phyloP scores from a whole-genome alignment of 2,797 vertebrate genomes.

The Acipenser oxyrinchus region DNA sequence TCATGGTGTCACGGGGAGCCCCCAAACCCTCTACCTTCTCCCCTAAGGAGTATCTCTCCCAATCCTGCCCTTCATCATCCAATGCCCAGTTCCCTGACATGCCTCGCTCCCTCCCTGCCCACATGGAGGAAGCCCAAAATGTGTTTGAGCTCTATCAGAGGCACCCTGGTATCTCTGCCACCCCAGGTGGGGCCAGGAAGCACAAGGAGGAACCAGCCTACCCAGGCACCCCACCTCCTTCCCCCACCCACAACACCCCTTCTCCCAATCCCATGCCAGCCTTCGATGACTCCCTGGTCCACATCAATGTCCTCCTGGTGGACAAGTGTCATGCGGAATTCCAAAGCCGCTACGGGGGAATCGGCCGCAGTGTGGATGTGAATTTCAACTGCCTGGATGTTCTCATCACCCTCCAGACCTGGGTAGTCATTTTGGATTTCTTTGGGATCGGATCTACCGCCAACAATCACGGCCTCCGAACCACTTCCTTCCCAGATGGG shows the following conservation, averaged over 20 bases:
- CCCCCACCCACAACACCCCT: slow-evolving; percentile 62
- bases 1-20: slow-evolving; percentile 91
- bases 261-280: slow-evolving; percentile 53
- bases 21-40: slow-evolving; percentile 82
- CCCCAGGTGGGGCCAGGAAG: slow-evolving; percentile 45
- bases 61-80: slow-evolving; percentile 82
- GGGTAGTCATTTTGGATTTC: slow-evolving; percentile 96
- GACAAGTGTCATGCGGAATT: slow-evolving; percentile 90
- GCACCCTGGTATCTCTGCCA: slow-evolving; percentile 61
- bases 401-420: slow-evolving; percentile 90
- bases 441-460: slow-evolving; percentile 96
- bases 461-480: slow-evolving; percentile 76
- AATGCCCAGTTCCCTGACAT: slow-evolving; percentile 83
- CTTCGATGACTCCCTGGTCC: slow-evolving; percentile 91
- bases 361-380: slow-evolving; percentile 81
- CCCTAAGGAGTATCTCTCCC: slow-evolving; percentile 92
- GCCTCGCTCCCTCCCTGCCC: slow-evolving; percentile 90
- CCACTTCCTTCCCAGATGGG: too few relatives aligned
- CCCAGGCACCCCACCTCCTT: slow-evolving; percentile 88
- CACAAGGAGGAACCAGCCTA: slow-evolving; percentile 65
- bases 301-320: slow-evolving; percentile 87
- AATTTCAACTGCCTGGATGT: slow-evolving; percentile 97
- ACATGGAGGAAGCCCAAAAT: slow-evolving; percentile 92
- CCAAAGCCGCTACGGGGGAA: slow-evolving; percentile 64
- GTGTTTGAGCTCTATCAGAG: slow-evolving; percentile 96